Evolutionary conservation across 2,113 vertebrate genomes (phyloP), one percentile per base, ranked within the genome.

Genomic region (Chinchilla lanigera): DNA sequence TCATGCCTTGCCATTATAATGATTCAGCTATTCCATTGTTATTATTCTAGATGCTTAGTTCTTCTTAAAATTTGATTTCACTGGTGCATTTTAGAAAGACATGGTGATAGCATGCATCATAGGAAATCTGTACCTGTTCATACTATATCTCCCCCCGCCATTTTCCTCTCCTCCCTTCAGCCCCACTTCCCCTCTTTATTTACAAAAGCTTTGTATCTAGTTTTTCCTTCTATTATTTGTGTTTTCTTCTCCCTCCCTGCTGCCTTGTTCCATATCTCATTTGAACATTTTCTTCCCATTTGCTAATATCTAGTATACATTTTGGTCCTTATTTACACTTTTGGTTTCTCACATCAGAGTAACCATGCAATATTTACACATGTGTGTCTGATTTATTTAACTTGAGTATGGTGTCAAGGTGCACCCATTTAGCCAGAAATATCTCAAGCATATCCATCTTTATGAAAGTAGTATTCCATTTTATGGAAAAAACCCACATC

Each of bases 31-130:
- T 16, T 86, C 63, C 83, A 63, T 82, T 86, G 94, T 81, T 26
- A 16, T 81, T 86, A 88, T 95, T 69, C 86, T 80, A 12, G 75
- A 11, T 83, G n/a, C 52, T 69, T 83, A 30, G 38, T 90, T 94
- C 50, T 3, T 69, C n/a, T 69, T 69, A n/a, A 50, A 69, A n/a
- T 69, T n/a, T n/a, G 65, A 69, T n/a, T 63, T n/a, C 14, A 69
- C 35, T n/a, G 5, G 35, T 69, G 35, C 35, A 69, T 69, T 69
- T 69, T 35, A 67, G 65, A 67, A 67, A 35, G 35, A 67, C 65
- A 67, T 67, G 16, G 33, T 35, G 65, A 35, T 35, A 67, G 17
- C 17, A 10, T 67, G 35, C 2, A 67, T 35, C 65, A 67, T 35
- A 67, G 33, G 33, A 30, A 67, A 67, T 67, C 65, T 67, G 13